Evolutionary conservation across 2,113 vertebrate species (phyloP), one percentile per base, ranked within the genome.

Genomic region (Leptobrachium ailaonicum): DNA sequence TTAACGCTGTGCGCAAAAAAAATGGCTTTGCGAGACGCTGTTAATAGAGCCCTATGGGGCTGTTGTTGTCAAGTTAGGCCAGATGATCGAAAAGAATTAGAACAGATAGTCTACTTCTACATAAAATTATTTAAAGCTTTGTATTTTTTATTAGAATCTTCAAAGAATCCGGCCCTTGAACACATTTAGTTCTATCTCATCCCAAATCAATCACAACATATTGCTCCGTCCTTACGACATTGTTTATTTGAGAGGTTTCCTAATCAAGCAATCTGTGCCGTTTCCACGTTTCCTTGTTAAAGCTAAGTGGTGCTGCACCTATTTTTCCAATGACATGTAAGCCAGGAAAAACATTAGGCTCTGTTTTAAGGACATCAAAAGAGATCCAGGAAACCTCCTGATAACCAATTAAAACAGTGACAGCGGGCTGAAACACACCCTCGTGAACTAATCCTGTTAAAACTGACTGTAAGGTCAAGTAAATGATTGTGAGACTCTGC

Each of bases 351-450:
- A 43, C 67, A 42, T 67, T 67, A 42, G 41, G 42, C 7, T 10
- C 8, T 41, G 41, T 67, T 67, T 6, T 42, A 20, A 41, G 2
- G 20, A 41, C 64, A 41, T 67, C 56, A 67, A 11, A 67, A 67
- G 41, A 41, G 64, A 41, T 67, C 41, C 41, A 67, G 41, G 64
- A 42, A 67, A 41, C 64, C 2, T 67, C 20, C 6, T 42, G 41
- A 67, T 67, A 67, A 67, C 41, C 64, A 41, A 67, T 41, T 5
- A 41, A 67, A 67, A 41, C 64, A 67, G 41, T 41, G 6, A 67
- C 5, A 42, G 3, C 14, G 4, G 9, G 3, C 4, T 6, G 10
- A 41, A 10, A 66, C 64, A 66, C 41, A 41, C 9, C 10, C 64
- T 66, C 32, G 13, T 41, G 14, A 67, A 41, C 14, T 67, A 67